phyloP scores from a whole-genome alignment of 30 jellyfish, hydroid and myxozoan species.

The Aurelia sp. region DNA sequence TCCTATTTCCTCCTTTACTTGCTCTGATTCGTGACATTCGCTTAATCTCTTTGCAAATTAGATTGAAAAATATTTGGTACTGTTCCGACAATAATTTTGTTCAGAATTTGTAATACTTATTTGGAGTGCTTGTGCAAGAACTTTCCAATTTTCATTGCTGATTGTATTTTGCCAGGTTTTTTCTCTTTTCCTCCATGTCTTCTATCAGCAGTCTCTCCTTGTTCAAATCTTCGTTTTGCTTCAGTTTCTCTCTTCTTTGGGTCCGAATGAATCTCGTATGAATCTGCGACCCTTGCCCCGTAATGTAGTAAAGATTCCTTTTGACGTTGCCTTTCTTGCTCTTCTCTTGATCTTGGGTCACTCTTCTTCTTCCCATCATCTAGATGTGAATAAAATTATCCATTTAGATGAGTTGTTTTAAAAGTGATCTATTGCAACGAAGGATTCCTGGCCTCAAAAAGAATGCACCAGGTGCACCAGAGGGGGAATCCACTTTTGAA shows the following conservation, averaged over 20 bases:
- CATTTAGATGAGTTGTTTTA: no score
- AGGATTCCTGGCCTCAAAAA: no score
- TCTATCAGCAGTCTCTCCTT: conserved; percentile 65
- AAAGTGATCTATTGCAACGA: no score
- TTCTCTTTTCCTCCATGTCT: conserved; percentile 39
- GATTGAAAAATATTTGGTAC: no score
- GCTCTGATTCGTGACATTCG: no score
- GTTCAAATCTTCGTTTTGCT: conserved; percentile 52
- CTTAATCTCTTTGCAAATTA: no score
- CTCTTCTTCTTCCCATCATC: conserved; percentile 27
- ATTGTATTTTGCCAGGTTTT: conserved; percentile 61
- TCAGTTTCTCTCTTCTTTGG: conserved; percentile 81
- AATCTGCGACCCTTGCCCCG: conserved; percentile 50
- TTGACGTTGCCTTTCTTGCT: conserved; percentile 30
- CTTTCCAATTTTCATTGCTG: conserved; percentile 70
- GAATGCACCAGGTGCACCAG: no score
- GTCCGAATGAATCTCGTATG: conserved; percentile 58
- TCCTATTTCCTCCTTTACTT: no score
- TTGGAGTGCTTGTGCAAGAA: conserved; percentile 66
- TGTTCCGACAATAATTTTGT: no score
- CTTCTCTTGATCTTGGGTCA: conserved; percentile 52
- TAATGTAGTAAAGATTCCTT: conserved; percentile 35
- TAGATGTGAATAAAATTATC: background rate
- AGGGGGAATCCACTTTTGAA: no score
- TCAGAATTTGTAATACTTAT: background rate